Base-by-base conservation (phyloP, 2,797 vertebrate genomes). In the Gobio occitaniae region DNA sequence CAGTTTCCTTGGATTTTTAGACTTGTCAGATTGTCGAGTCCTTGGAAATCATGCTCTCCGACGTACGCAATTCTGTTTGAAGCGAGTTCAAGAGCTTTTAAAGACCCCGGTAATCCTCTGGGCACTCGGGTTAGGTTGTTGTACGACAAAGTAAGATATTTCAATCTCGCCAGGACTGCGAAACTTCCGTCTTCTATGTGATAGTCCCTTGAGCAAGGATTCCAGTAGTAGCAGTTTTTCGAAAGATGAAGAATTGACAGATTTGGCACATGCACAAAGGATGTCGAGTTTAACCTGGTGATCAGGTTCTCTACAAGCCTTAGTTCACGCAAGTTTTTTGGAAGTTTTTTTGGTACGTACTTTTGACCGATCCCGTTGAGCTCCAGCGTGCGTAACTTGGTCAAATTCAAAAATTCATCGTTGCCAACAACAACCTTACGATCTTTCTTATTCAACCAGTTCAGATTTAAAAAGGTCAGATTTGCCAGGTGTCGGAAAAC, bases 1-100 rank as follows among this genome's bases (percentile, higher is more conserved):
- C 98, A 99, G 84, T 99, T 99, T n/a, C 97, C 97, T 87, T 97
- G 95, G 80, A 99, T 90, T 79, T 95, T 91, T 2, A 99, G 96
- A 79, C 87, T 38, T 89, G 91, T 92, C 88, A 99, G 86, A 44
- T 95, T 92, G 25, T 17, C 0, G 76, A 99, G 91, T 32, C 90
- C 89, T 13, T 19, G 84, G 59, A 99, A 97, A 89, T 97, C 96
- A 2, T 93, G n/a, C 19, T 94, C 83, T 78, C 59, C 72, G 84
- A 99, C 93, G 9, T 77, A 17, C 21, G 94, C 61, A 89, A 99
- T 98, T 88, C 65, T 76, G 78, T 99, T 99, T 10, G 94, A 91
- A 66, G 90, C 91, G 59, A 99, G 93, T 13, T 92, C 88, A 80
- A 99, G 90, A 8, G 63, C 79, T 1, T 3, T 85, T 89, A 99